Evolutionary conservation across 2,113 vertebrate species (phyloP), one percentile per base, ranked within the genome.

Genomic region (Corythornis madagascariensis): DNA sequence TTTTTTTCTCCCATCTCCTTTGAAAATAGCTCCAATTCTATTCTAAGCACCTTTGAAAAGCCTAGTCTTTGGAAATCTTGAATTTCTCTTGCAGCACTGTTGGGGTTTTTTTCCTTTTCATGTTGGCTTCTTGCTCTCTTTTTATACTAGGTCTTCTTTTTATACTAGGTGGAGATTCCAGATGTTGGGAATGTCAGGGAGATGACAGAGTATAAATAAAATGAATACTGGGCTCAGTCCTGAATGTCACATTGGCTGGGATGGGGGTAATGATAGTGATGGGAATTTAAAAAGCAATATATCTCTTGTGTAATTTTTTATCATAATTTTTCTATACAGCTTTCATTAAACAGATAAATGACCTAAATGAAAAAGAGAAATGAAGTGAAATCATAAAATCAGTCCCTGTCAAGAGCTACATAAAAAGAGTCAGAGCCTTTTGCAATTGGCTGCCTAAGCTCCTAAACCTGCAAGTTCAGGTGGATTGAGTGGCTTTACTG

Each of bases 261-360:
- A 59, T 71, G 45, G 93, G 93, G 38, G 61, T 74, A 89, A 76
- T 85, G 81, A 61, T 79, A 72, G 77, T 79, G 83, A 79, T 45
- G 42, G 64, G 53, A 55, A 76, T 92, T 96, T 86, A 85, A 96
- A 85, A 95, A 89, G 87, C 88, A 76, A 92, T 95, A 73, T 64
- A 83, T 93, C 89, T 88, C 72, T 63, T 38, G 10, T 86, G 93
- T 91, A 83, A 93, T 91, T 94, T 94, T 92, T 93, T 61, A 92
- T 94, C 43, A 71, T 89, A 89, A 91, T 85, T 93, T 89, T 95
- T 86, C 92, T 93, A 74, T 94, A 83, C 65, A 75, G 67, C 88
- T 95, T 89, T 72, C 47, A 96, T 96, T 95, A 95, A 95, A 61
- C 87, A 92, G 95, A 94, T 91, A 53, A 93, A 96, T 95, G 92